Percentiles rank a stretch among this genome's conserved stretches.
phyloP scores from a whole-genome alignment of 2,888 invertebrate genomes.

The Anaspis maculata region DNA sequence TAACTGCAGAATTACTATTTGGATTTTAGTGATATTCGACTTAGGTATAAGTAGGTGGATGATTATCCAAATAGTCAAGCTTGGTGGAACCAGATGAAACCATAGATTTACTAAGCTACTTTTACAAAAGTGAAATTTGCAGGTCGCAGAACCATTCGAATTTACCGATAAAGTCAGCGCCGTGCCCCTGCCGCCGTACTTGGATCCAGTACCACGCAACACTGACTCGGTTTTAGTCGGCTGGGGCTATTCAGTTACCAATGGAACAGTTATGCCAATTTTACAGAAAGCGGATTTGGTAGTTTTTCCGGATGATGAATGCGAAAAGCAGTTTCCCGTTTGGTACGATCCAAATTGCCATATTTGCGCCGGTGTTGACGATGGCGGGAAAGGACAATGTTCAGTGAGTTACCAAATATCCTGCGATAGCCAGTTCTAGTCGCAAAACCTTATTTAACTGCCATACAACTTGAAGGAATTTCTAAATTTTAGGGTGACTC shows the following conservation, averaged over 20 bases:
- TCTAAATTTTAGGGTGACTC: too few relatives aligned
- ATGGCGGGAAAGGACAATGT: conserved; percentile 4
- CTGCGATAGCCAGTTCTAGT: too few relatives aligned
- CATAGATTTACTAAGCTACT: too few relatives aligned
- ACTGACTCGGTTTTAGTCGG: conserved; percentile 1
- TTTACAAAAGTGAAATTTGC: too few relatives aligned
- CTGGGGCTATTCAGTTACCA: conserved; percentile 1
- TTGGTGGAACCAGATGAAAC: too few relatives aligned
- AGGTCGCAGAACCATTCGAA: neutral
- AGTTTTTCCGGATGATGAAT: conserved; percentile 1
- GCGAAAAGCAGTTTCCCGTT: neutral
- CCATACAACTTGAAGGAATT: too few relatives aligned
- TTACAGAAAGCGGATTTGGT: conserved; percentile 1
- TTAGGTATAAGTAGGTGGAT: too few relatives aligned
- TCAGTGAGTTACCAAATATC: conserved; percentile 1
- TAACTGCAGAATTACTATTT: too few relatives aligned
- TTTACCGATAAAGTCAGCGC: neutral
- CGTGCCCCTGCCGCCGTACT: neutral
- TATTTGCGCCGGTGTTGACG: conserved; percentile 4
- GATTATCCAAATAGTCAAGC: too few relatives aligned
- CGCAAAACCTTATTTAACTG: neutral
- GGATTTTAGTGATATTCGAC: too few relatives aligned
- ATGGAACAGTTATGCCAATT: conserved; percentile 4
- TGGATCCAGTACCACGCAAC: neutral
- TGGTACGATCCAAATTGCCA: neutral